Conservation (phyloP, 2,888 invertebrate genomes). For the Teleogryllus oceanicus region DNA sequence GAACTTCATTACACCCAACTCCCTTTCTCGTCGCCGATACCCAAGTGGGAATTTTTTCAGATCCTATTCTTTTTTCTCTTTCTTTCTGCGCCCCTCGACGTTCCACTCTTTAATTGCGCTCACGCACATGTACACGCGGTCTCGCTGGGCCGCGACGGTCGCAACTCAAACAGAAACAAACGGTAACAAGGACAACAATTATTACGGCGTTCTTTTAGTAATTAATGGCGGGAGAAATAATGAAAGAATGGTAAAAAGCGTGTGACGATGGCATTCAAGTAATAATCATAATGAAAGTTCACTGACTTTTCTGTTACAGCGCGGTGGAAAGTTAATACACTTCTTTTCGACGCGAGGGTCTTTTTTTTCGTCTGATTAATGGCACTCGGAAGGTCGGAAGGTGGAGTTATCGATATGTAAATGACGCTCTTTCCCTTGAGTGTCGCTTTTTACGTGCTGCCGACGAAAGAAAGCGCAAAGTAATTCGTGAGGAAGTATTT, state of each 20-base stretch:
- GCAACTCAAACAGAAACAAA: background rate
- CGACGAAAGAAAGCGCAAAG: background rate
- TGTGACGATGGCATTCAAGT: background rate
- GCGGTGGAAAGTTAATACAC: background rate
- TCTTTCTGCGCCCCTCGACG: background rate
- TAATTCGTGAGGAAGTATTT: background rate
- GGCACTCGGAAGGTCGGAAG: background rate
- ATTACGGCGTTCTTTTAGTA: background rate
- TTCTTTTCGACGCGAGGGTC: background rate
- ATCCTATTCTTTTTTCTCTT: no score
- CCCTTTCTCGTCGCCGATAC: no score
- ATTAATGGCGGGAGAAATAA: background rate
- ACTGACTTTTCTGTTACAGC: background rate
- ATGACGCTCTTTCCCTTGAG: background rate
- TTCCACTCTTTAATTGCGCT: background rate
- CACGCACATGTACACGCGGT: background rate
- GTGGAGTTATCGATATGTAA: background rate
- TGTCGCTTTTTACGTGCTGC: background rate
- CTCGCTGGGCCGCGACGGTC: background rate
- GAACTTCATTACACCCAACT: no score
- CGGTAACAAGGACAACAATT: background rate
- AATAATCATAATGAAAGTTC: constrained; percentile 1
- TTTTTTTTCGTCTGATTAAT: background rate
- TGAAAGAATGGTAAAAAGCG: background rate
- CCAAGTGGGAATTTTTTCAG: no score